Base-by-base conservation (phyloP, 2,888 invertebrate species). In the Tachina lurida region DNA sequence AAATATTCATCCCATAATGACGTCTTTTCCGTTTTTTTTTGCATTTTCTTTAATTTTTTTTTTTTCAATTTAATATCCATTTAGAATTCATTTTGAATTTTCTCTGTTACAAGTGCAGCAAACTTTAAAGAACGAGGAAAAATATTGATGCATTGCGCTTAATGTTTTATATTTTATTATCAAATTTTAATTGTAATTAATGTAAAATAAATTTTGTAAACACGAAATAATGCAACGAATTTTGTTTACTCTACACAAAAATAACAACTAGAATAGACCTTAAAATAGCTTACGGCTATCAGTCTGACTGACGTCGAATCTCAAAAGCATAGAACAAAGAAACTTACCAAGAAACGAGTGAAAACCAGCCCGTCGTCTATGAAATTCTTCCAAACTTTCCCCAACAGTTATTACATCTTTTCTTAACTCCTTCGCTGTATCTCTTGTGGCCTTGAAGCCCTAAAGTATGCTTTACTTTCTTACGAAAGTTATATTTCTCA, bases 121-220 rank as follows among this genome's bases (percentile, higher is more conserved):
- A 73, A 58, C 17, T 45, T 71, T 22, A 58, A 60, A 73, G 31
- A 58, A 47, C 47, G 13, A 12, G 47, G 56, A 73, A 58, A 58
- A n/a, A 12, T 60, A 58, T 73, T n/a, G 12, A 73, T 47, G 58
- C 54, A 43, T 31, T 58, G 56, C 58, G 45, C 12, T 31, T 73
- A 73, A 73, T 73, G 12, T 45, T 10, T 58, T 19, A n/a, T 12
- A 58, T 47, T 60, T 56, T 43, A 22, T 73, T 73, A 12, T 17
- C 9, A 22, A 58, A 45, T 58, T 47, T 58, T 47, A 73, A 56
- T 19, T 70, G 19, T 10, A 17, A 13, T 52, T 2, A 31, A 17
- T 39, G 17, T 52, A 68, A 68, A 63, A n/a, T n/a, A n/a, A n/a
- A n/a, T n/a, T 22, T 9, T 54, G 9, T 54, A 54, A 2, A 10